Evolutionary conservation across 2,888 invertebrate species (phyloP).

Genomic region (Clivina fossor): DNA sequence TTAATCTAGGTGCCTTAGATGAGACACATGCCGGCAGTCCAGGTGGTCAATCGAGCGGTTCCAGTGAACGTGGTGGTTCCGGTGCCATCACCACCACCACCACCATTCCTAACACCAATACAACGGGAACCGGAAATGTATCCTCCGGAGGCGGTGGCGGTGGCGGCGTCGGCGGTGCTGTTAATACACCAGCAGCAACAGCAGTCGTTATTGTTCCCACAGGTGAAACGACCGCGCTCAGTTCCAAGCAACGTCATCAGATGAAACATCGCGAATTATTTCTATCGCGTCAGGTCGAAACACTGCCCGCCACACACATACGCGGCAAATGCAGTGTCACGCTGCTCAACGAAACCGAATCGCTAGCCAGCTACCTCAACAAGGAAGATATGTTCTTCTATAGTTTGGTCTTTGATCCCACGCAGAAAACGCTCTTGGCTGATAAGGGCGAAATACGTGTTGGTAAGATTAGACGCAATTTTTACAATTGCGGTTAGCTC

Average conservation of each 20-base stretch:
- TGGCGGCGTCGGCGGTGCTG: background rate
- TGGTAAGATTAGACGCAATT: no score
- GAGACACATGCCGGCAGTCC: slow-evolving; percentile 32
- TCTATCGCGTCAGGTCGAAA: slow-evolving; percentile 96
- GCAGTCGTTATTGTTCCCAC: slow-evolving; percentile 34
- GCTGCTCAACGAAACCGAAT: slow-evolving; percentile 98
- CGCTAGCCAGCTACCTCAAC: slow-evolving; percentile 92
- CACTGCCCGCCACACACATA: slow-evolving; percentile 97
- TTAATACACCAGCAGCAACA: slow-evolving; percentile 18
- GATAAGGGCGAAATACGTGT: slow-evolving; percentile 95
- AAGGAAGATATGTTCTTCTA: slow-evolving; percentile 99
- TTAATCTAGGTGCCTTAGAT: slow-evolving; percentile 39
- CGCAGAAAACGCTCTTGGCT: slow-evolving; percentile 96
- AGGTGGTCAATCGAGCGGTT: slow-evolving; percentile 27
- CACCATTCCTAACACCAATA: slow-evolving; percentile 18
- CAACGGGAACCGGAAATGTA: no score
- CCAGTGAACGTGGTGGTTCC: slow-evolving; percentile 22
- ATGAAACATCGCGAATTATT: slow-evolving; percentile 98
- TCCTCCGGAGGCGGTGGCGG: background rate
- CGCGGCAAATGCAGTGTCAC: slow-evolving; percentile 99
- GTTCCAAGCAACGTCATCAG: slow-evolving; percentile 88
- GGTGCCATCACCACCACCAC: background rate
- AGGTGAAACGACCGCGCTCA: slow-evolving; percentile 62
- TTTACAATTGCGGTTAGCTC: no score
- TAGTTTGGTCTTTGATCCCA: slow-evolving; percentile 98